Percentiles rank a stretch among this genome's conserved stretches.
Conservation (phyloP, 2,113 vertebrate genomes). For the Triplophysa dalaica region DNA sequence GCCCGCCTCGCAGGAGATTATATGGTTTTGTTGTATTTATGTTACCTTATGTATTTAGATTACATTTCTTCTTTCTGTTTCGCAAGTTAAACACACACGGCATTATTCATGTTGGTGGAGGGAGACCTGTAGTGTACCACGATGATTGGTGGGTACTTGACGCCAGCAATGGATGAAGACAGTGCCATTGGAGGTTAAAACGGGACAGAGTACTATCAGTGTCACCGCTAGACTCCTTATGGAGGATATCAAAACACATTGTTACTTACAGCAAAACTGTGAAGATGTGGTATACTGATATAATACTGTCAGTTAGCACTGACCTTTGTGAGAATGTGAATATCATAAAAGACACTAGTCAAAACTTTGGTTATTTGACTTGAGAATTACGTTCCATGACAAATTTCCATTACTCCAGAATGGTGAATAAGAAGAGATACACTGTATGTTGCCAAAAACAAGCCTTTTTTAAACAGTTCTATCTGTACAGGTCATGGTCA, state of each 20-base stretch:
- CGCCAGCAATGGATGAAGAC: conserved; percentile 54
- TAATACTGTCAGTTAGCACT: conserved; percentile 37
- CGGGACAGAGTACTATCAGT: conserved; percentile 56
- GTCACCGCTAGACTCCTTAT: conserved; percentile 30
- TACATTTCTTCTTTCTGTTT: conserved; percentile 74
- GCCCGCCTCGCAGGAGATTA: conserved; percentile 64
- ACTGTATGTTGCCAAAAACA: not conserved
- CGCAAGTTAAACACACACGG: conserved; percentile 74
- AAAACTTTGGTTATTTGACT: not conserved
- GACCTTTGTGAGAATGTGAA: not conserved
- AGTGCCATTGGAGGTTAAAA: conserved; percentile 55
- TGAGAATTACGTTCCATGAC: not conserved
- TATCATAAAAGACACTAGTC: not conserved
- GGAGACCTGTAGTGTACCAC: conserved; percentile 54
- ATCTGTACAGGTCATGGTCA: conserved; percentile 56
- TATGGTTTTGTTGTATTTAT: conserved; percentile 75
- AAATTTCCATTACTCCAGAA: not conserved
- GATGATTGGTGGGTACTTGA: conserved; percentile 55
- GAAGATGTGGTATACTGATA: conserved; percentile 10
- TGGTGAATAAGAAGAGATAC: not conserved
- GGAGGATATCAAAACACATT: conserved; percentile 28
- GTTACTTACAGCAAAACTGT: conserved; percentile 27
- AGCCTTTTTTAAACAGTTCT: conserved; percentile 55
- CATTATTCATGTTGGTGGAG: conserved; percentile 62
- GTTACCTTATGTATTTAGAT: conserved; percentile 81